These are phyloP conservation scores for Gymnarchus niloticus DNA, from an alignment of 2,113 vertebrate genomes.

Conservation along the genomic window DNA sequence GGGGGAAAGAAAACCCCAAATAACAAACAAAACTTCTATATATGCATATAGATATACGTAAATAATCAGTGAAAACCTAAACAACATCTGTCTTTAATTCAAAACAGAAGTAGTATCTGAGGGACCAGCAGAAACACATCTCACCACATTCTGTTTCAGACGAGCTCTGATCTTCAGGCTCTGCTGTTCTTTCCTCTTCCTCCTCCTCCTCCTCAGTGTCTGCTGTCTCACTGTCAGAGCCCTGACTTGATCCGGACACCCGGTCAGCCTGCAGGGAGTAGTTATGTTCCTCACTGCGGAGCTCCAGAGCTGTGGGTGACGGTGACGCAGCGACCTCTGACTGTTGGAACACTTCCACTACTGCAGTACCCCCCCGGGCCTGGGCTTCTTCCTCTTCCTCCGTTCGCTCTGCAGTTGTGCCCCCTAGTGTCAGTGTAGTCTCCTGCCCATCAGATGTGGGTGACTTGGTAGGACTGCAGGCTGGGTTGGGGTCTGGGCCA, in stretches of 20 bases:
- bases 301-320: conserved; percentile 46
- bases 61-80: neutral
- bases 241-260: conserved; percentile 22
- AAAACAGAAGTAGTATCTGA: neutral
- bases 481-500: neutral
- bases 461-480: neutral
- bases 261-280: conserved; percentile 56
- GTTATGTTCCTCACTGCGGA: conserved; percentile 64
- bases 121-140: conserved; percentile 3
- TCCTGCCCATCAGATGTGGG: neutral
- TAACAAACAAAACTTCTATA: neutral
- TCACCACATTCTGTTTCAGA: conserved; percentile 62
- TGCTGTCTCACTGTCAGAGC: conserved; percentile 25
- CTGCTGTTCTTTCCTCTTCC: conserved; percentile 33
- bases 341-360: neutral
- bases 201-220: conserved; percentile 28
- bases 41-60: neutral
- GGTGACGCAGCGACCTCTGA: neutral
- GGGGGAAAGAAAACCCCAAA: neutral
- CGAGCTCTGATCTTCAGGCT: conserved; percentile 55
- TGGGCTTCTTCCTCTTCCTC: conserved; percentile 19
- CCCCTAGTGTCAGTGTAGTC: neutral
- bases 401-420: conserved; percentile 48
- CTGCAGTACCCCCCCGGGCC: neutral
- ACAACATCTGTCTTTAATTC: neutral